A percentile compares a stretch with the other conserved stretches of the same genome.
Evolutionary conservation across 2,113 vertebrate genomes (phyloP).

Genomic region (Melanocharis versteri): DNA sequence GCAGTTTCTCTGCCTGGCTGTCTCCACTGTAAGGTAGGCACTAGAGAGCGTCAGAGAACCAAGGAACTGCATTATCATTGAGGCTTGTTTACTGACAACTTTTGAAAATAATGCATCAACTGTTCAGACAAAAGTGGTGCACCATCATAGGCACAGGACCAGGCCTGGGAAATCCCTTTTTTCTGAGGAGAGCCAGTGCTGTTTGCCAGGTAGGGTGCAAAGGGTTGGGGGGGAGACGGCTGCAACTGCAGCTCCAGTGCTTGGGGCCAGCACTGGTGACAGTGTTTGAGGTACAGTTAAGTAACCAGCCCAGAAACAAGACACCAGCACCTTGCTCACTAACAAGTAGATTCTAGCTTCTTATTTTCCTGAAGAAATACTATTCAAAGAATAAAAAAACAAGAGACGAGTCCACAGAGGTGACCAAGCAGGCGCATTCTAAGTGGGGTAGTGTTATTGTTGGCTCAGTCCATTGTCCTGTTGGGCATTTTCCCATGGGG

Average conservation of each 20-base stretch:
- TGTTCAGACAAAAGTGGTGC: not conserved
- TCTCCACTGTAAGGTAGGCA: not conserved
- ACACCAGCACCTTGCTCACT: not conserved
- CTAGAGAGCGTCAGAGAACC: slow-evolving; percentile 53
- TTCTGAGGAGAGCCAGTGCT: not conserved
- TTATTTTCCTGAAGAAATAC: not conserved
- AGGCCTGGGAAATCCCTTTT: not conserved
- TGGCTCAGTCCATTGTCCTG: not conserved
- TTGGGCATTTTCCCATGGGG: not conserved
- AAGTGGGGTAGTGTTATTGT: not conserved
- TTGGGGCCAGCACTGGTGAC: not conserved
- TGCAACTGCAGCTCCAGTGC: not conserved
- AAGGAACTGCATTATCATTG: not conserved
- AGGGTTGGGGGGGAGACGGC: accelerated
- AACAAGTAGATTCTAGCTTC: not conserved
- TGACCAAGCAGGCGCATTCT: not conserved
- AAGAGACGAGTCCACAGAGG: not conserved
- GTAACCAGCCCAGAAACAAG: not conserved
- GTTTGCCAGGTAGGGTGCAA: not conserved
- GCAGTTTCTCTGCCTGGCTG: not conserved
- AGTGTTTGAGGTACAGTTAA: not conserved
- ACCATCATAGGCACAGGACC: not conserved
- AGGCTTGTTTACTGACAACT: not conserved
- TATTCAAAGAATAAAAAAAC: not conserved
- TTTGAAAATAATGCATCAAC: not conserved